Evolutionary conservation across 2,888 invertebrate species (phyloP), one percentile per base, ranked within the genome.

Genomic region (Chymomyza procnemis): DNA sequence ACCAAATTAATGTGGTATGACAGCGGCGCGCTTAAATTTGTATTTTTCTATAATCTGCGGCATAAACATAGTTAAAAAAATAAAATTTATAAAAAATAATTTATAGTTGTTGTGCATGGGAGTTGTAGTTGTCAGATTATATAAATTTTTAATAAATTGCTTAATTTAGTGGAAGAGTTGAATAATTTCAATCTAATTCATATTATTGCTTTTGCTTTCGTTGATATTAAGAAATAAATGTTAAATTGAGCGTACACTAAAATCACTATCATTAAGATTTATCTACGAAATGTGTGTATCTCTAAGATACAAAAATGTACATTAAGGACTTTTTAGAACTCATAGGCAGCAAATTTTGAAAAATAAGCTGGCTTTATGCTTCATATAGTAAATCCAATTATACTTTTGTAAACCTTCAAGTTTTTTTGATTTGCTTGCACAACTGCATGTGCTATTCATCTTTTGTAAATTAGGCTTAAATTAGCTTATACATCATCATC

Each of bases 81-180:
- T 47, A 50, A 55, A 56, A 12, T 4, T 21, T 19, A 66, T 61
- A 52, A 66, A 41, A 54, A 74, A 78, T 83, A 84, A 86, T 80
- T 85, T 75, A 80, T 83, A 74, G 67, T 85, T 78, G 65, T 67
- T 65, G 18, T 21, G 54, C 21, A 14, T 59, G 59, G 66, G 34
- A 67, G 81, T 73, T 75, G 85, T 73, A 70, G 77, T 74, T 85
- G 80, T 78, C 78, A 80, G 81, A 81, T 81, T 81, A 86, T 76
- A 84, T 86, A 84, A 81, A 82, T 86, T 78, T 67, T 72, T 79
- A 80, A 86, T 81, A 80, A 85, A 83, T 83, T 83, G 83, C 85
- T 85, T 87, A 83, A 83, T 83, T 87, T 78, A 87, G 85, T 87
- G 85, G 87, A 83, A 83, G 12, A 41, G 34, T 41, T 41, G 34